Base-by-base conservation (phyloP, 2,113 vertebrate species). In the Serinus canaria region DNA sequence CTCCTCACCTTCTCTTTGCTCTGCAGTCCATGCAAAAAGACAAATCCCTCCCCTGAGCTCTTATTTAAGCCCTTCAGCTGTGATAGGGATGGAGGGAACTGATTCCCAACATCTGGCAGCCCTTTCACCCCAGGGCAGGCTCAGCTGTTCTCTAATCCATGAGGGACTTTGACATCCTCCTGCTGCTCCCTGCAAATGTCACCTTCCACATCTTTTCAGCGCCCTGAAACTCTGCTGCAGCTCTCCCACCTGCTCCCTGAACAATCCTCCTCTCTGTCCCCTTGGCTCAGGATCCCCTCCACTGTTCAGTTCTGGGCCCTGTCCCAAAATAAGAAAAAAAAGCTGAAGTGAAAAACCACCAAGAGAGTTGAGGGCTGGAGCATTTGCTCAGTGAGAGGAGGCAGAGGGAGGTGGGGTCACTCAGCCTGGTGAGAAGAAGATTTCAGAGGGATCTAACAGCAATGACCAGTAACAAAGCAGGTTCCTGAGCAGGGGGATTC, bases 141-240 rank as follows among this genome's bases (percentile, higher is more conserved):
- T 94, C 80, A 89, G 91, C 89, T 93, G 91, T 27, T 86, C 35
- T 75, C 64, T 81, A 8, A 63, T 44, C 68, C 68, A 81, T 74
- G 23, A 81, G 53, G 39, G 28, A 41, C 2, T 3, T 28, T 49
- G 52, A 60, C 6, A 60, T 6, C 9, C 35, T 83, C 37, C 59
- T 73, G 49, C 53, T 47, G 39, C 53, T 85, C 41, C 41, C n/a
- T 74, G 37, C 43, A 83, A 5, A 15, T 55, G 50, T 50, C 76
- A 77, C 33, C 13, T 56, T 44, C 43, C 46, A 17, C 23, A 24
- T 50, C 18, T 62, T 67, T 14, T 25, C 56, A 28, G 24, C n/a
- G 13, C 33, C 52, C 52, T 81, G 43, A 28, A 80, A 41, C 30
- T 13, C 44, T 55, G 33, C 56, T n/a, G 7, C 18, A 52, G 11